Base-by-base conservation (phyloP, 2,888 invertebrate genomes). In the Archips xylosteana region DNA sequence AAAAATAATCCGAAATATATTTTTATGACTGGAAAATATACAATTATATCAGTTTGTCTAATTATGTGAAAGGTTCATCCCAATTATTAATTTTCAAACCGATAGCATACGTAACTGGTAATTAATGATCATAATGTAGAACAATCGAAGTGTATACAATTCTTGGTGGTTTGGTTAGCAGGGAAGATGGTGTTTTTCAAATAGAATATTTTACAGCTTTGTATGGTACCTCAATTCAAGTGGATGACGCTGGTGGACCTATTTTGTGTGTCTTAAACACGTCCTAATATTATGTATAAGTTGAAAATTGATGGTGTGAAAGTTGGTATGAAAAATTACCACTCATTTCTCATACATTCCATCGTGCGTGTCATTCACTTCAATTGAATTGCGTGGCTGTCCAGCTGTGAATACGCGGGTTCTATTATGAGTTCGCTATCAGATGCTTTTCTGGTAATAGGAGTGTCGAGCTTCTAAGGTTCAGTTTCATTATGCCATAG, bases 111-210 rank as follows among this genome's bases (percentile, higher is more conserved):
- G 63, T 47, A 45, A 63, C 23, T 23, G 32, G 47, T 63, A 36
- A 36, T 36, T 60, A 60, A n/a, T 36, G 23, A 47, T 42, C 15
- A 63, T 63, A 32, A 63, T 47, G 47, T 32, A 63, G 63, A 63
- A 63, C 63, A 63, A 63, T 63, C 32, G 45, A 63, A 45, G 12
- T 47, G 15, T 79, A 78, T 63, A 74, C 63, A 69, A 75, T 78
- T 74, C 72, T 69, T 59, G 70, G 54, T 54, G 9, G 54, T 57
- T 64, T 8, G 13, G 49, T 34, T 47, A 10, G 45, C 32, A 34
- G 47, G 49, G 47, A 23, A 65, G 34, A 51, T 34, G 49, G 42
- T 13, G 15, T 54, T 34, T 3, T 54, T 23, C 54, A 54, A 15
- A 54, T 23, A 54, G 8, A 23, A 23, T 54, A 8, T 54, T 23